Base-by-base conservation (phyloP, 2,113 vertebrate genomes). In the Turnix velox region DNA sequence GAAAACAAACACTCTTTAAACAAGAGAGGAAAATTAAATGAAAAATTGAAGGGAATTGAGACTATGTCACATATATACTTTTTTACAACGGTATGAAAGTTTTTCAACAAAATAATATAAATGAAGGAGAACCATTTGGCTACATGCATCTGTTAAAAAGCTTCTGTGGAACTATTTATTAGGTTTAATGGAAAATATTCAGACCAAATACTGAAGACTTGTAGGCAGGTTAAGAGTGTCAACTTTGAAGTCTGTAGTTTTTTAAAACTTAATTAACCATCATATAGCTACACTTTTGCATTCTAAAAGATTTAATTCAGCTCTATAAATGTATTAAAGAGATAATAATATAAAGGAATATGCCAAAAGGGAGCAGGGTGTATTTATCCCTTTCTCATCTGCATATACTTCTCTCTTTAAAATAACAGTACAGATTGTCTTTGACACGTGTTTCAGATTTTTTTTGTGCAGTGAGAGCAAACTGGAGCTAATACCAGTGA, bases 21-120 rank as follows among this genome's bases (percentile, higher is more conserved):
- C 59, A 16, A 10, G 4, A 4, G 5, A 0, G 1, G 10, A 45
- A 22, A 40, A 25, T 28, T 4, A 31, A 54, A 37, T 5, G 19
- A 30, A 61, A 62, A n/a, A n/a, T n/a, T 6, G 25, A 57, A 65
- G 12, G 24, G 4, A 62, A 62, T 75, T 25, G 18, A 43, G 31
- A 27, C 3, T 57, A 2, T 35, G 30, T 27, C 4, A 48, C 28
- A 37, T 52, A 24, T 20, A 5, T 35, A 15, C n/a, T n/a, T n/a
- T n/a, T n/a, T 66, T 42, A 66, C n/a, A 45, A 63, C 23, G 2
- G 3, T 33, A 62, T 27, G 19, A 33, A 61, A 74, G 10, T 39
- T 69, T 74, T 17, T 31, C 5, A 37, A 46, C 10, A 49, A 55
- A 54, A 52, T 58, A 69, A 12, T 1, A 12, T 5, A 23, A 5